Evolutionary conservation across 1,140 invertebrate species (phyloP), one percentile per base, ranked within the genome.

Genomic region (Bombyx mandarina): DNA sequence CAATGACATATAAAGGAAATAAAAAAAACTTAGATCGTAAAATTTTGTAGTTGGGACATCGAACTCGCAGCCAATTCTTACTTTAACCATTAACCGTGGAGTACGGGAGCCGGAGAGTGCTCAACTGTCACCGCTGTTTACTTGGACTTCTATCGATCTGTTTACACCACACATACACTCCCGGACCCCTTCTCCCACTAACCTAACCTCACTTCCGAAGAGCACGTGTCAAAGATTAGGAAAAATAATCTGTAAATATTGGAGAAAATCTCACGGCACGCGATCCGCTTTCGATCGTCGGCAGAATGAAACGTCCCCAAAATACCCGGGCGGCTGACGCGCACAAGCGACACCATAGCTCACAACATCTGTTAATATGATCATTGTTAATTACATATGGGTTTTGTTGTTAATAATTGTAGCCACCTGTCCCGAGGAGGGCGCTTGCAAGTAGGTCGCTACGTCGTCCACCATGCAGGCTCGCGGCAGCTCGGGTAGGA

Each of bases 341-440:
- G 72, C 75, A 86, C 45, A 45, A 84, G 81, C 81, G 78, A 82
- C 79, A 82, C 66, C 46, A 18, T 82, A 86, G 83, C 83, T 78
- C 83, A 86, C 83, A 86, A 86, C 83, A 86, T 82, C 81, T 86
- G 83, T 86, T 86, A 86, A 86, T 86, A 84, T 84, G 77, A 84
- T 83, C 82, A 85, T 84, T 84, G 83, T 86, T 86, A 86, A 86
- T 86, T 86, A 86, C 83, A 86, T 86, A 86, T 86, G 79, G 82
- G 79, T 77, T 35, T 77, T 80, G 81, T 84, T 82, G 81, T 84
- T 84, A 83, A 82, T 78, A 80, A 78, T 77, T 83, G 78, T 86
- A 86, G 80, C 82, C 80, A 86, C 83, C 83, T 86, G 83, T 86
- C 83, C 83, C 82, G 83, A 83, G 76, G 83, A 85, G 77, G 83